Evolutionary conservation across 2,888 invertebrate species (phyloP).

Genomic region (Theretra japonica): DNA sequence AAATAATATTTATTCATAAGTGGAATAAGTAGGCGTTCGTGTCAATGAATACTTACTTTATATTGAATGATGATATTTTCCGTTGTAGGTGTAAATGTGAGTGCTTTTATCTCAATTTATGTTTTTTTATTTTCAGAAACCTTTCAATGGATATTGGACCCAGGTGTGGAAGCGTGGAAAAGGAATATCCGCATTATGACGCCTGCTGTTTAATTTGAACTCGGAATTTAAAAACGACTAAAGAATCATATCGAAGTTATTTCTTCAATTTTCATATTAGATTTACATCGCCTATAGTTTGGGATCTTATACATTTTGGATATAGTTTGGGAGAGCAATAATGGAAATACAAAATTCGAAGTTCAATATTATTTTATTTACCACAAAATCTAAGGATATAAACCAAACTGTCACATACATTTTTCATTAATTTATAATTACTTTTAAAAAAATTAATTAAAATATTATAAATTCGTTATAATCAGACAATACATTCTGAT

Average conservation of each 20-base stretch:
- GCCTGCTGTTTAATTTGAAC: background rate
- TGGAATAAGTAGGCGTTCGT: background rate
- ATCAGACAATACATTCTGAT: no score
- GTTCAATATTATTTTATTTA: no score
- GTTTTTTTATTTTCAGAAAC: background rate
- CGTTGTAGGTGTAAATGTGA: background rate
- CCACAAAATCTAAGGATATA: no score
- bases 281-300: no score
- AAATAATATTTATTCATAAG: background rate
- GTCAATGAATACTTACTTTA: background rate
- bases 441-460: no score
- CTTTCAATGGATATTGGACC: background rate
- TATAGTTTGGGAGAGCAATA: no score
- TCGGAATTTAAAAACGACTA: background rate
- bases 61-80: background rate
- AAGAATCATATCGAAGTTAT: background rate
- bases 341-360: no score
- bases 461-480: no score
- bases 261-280: no score
- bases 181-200: background rate
- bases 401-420: no score
- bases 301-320: no score
- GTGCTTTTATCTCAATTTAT: background rate
- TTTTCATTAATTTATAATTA: no score
- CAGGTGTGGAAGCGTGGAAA: background rate